A percentile compares a stretch with the other conserved stretches of the same genome.
Evolutionary conservation across 2,797 vertebrate species (phyloP).

Genomic region (Champsocephalus gunnari): DNA sequence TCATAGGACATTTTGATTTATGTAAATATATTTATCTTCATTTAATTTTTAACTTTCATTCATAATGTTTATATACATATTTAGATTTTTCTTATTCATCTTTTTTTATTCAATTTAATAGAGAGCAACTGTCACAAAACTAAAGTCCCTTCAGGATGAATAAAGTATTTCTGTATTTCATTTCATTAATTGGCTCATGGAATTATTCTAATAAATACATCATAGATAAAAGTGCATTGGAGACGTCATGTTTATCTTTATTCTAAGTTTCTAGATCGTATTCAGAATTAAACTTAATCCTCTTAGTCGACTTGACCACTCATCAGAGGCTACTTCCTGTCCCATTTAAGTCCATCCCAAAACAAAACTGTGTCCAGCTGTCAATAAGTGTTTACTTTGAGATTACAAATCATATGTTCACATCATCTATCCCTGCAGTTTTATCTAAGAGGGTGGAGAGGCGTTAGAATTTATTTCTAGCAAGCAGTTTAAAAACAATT

Average conservation of each 20-base stretch:
- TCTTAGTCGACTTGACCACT: not conserved
- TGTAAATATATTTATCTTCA: too few relatives aligned
- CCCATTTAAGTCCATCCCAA: not conserved
- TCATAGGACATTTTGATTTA: too few relatives aligned
- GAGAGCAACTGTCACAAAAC: too few relatives aligned
- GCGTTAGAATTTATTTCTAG: not conserved
- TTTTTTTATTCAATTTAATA: too few relatives aligned
- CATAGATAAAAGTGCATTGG: not conserved
- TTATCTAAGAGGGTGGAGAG: not conserved
- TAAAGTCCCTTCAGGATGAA: too few relatives aligned
- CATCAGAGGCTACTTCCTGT: not conserved
- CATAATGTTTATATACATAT: too few relatives aligned
- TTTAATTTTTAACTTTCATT: too few relatives aligned
- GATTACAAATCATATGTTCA: not conserved
- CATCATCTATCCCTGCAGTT: not conserved
- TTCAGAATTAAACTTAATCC: too few relatives aligned
- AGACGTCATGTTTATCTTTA: not conserved
- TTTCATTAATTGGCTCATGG: not conserved
- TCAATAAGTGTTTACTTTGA: not conserved
- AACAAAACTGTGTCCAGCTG: not conserved
- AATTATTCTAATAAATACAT: not conserved
- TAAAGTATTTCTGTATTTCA: too few relatives aligned
- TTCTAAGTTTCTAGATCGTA: not conserved
- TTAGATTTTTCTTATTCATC: too few relatives aligned
- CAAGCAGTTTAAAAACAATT: not conserved